Conservation (phyloP, 2,888 invertebrate species). For the Carcina quercana region DNA sequence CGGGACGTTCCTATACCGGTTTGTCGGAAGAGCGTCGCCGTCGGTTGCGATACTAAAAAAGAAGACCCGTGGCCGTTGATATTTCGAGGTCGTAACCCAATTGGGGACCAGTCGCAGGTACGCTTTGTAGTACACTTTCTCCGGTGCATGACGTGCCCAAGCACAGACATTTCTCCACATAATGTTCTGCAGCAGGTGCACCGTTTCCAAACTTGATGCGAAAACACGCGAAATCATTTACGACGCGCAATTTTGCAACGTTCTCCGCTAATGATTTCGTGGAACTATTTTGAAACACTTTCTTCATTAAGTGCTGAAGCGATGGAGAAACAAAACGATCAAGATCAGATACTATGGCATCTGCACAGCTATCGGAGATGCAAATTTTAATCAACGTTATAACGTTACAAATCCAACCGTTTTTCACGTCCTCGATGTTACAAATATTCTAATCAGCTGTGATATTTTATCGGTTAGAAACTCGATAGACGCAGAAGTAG, state of each 20-base stretch:
- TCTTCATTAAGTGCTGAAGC: slow-evolving; percentile 34
- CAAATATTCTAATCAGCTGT: too few relatives aligned
- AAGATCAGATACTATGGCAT: too few relatives aligned
- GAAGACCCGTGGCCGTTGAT: slow-evolving; percentile 48
- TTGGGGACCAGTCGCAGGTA: slow-evolving; percentile 62
- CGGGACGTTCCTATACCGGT: slow-evolving; percentile 26
- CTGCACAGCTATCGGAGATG: too few relatives aligned
- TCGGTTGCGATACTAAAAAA: slow-evolving; percentile 38
- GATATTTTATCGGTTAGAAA: slow-evolving; percentile 20
- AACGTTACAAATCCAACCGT: too few relatives aligned
- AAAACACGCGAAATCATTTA: slow-evolving; percentile 37
- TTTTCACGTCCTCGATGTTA: too few relatives aligned
- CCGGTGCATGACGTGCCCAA: slow-evolving; percentile 54
- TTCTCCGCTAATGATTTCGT: slow-evolving; percentile 28
- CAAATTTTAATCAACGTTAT: background rate
- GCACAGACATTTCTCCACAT: slow-evolving; percentile 49
- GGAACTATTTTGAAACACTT: slow-evolving; percentile 30
- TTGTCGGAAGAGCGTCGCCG: slow-evolving; percentile 21
- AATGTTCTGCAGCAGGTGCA: slow-evolving; percentile 34
- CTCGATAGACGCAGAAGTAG: slow-evolving; percentile 31
- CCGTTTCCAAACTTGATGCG: slow-evolving; percentile 24
- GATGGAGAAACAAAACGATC: too few relatives aligned
- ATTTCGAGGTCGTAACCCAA: slow-evolving; percentile 70
- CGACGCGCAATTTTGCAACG: slow-evolving; percentile 24
- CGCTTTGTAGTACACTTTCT: slow-evolving; percentile 68